Base-by-base conservation (phyloP, 2,888 invertebrate species). In the Salticus scenicus region DNA sequence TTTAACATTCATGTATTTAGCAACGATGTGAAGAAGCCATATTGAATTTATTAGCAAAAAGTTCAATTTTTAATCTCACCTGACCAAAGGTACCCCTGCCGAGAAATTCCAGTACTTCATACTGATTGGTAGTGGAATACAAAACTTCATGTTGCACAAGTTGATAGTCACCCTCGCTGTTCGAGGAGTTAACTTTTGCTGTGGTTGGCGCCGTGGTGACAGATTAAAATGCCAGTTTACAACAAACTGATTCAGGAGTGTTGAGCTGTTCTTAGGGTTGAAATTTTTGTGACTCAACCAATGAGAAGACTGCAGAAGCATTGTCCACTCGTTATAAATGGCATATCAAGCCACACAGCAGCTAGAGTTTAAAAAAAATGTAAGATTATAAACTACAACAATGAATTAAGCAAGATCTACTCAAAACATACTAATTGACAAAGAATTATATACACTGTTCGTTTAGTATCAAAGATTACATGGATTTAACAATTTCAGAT, bases 71-170 rank as follows among this genome's bases (percentile, higher is more conserved):
- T 17, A 24, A 47, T 47, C 89, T 89, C 89, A 93, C 93, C 92
- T 95, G 94, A 89, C 99, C 99, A 93, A 99, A 99, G 89, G 99
- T 99, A 90, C 99, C 99, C 90, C 99, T 95, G 89, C 99, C 99
- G 91, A 99, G 94, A 93, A 99, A 99, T 93, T 99, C 99, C 92
- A 99, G 93, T 91, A 99, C 99, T 94, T 98, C 94, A 92, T 95
- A 98, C 93, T 98, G 96, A 88, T 91, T 91, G 90, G 97, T 97
- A 90, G 97, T 97, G 90, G 98, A 98, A 93, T 97, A 98, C 91
- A 99, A 95, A 89, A 98, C 93, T 93, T 99, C 98, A 92, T 99
- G 98, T 92, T 99, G 98, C 89, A 98, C 98, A 92, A 99, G 94
- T 92, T 98, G 97, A 93, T 98, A 99, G 93, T 99, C 98, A 88